Base-by-base conservation (phyloP, 2,113 vertebrate species). In the Glaucomys volans region DNA sequence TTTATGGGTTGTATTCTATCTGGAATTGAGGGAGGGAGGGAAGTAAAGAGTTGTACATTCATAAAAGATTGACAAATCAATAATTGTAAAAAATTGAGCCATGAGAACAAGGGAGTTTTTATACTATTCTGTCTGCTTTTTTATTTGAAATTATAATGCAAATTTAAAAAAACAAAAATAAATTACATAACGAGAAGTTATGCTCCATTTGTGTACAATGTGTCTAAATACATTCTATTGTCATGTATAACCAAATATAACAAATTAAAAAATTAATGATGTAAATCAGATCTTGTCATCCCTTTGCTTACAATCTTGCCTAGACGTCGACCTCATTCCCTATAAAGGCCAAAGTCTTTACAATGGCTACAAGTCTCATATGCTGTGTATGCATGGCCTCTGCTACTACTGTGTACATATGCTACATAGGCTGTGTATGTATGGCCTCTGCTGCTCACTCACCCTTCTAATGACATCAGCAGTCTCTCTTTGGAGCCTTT, bases 141-240 rank as follows among this genome's bases (percentile, higher is more conserved):
- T 81, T 69, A 14, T 44, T 95, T 90, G 62, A 94, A 91, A 86
- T 77, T 64, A 94, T 5, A 62, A 16, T 37, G 64, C 47, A 92
- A 54, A 16, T 52, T 91, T 37, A 37, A 37, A 86, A 30, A 93
- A 86, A 74, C 9, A 59, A 83, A 72, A 62, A 76, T 69, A 44
- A 59, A 76, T 18, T n/a, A 72, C 77, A 54, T n/a, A 62, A 9
- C 9, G 44, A 47, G 44, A 6, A 47, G 44, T 47, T 47, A 47
- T 6, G 7, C 44, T 47, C 44, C 44, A 47, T 47, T 47, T 47
- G 44, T 47, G 44, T 47, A 47, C 44, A 47, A 47, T 47, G 44
- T 47, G 44, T 47, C 44, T 8, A 47, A 47, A 47, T 47, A 9
- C 44, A 47, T 47, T 47, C 44, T 47, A 47, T 9, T 47, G 9